Percentiles rank a stretch among this genome's conserved stretches.
phyloP scores from a whole-genome alignment of 2,113 vertebrate genomes.

The Suricata suricatta region DNA sequence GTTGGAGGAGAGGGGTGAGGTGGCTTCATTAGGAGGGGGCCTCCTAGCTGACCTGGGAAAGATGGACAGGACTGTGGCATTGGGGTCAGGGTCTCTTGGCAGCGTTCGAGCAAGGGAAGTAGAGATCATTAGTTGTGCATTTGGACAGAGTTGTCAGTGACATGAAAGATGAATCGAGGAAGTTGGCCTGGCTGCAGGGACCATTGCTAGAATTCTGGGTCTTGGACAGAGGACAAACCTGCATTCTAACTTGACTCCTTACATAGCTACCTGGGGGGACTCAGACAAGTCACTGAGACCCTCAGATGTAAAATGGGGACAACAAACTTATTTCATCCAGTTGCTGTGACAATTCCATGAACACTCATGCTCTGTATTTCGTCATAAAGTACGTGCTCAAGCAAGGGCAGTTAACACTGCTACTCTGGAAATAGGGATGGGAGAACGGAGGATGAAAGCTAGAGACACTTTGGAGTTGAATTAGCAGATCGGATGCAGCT shows the following conservation, averaged over 20 bases:
- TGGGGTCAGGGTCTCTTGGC: background rate
- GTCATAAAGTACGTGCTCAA: background rate
- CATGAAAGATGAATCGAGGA: background rate
- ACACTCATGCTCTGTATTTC: background rate
- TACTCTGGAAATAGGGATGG: background rate
- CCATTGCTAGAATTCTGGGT: background rate
- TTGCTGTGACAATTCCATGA: background rate
- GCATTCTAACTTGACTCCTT: background rate
- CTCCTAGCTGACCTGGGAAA: background rate
- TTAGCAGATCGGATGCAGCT: background rate
- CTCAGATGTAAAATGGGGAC: background rate
- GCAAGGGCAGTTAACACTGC: background rate
- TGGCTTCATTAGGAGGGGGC: background rate
- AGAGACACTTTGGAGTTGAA: background rate
- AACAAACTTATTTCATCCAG: background rate
- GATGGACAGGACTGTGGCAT: accelerated
- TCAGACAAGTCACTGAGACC: background rate
- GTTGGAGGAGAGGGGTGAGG: background rate
- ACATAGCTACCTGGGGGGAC: background rate
- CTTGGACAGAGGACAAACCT: background rate
- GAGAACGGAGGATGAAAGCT: background rate
- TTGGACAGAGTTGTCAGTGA: background rate
- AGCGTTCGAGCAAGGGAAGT: background rate
- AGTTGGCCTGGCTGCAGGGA: background rate
- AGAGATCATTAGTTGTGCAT: background rate